A percentile compares a stretch with the other conserved stretches of the same genome.
These are phyloP conservation scores for Drosophila rellima DNA, from an alignment of 2,888 invertebrate species.

Conservation along the genomic window DNA sequence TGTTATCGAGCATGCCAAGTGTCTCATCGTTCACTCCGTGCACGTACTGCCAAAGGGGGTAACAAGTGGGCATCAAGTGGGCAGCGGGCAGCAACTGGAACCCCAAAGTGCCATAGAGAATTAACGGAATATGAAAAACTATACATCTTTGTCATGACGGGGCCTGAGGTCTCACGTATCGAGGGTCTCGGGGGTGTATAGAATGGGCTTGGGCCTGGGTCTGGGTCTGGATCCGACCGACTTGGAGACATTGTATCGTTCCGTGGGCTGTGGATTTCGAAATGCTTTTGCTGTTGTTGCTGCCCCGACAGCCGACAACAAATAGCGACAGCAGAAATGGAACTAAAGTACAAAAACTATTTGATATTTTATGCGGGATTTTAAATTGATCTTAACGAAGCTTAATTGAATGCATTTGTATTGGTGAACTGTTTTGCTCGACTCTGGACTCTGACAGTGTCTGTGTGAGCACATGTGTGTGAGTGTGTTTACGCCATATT, in stretches of 20 bases:
- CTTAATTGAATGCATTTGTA: constrained; percentile 85
- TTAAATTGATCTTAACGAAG: constrained; percentile 86
- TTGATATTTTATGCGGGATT: constrained; percentile 86
- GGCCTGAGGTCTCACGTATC: constrained; percentile 17
- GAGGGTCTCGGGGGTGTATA: background rate
- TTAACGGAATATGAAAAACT: constrained; percentile 74
- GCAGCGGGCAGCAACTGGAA: constrained; percentile 40
- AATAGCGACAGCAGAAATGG: constrained; percentile 72
- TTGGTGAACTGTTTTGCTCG: constrained; percentile 73
- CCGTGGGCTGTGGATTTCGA: constrained; percentile 66
- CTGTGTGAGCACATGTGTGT: constrained; percentile 14
- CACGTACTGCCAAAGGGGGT: constrained; percentile 51
- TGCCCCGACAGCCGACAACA: constrained; percentile 51
- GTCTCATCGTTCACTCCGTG: constrained; percentile 34
- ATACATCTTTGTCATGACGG: constrained; percentile 77
- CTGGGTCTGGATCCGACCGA: constrained; percentile 32
- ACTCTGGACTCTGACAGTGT: constrained; percentile 65
- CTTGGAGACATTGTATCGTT: constrained; percentile 68
- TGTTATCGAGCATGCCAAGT: constrained; percentile 39
- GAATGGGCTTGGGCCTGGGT: constrained; percentile 1
- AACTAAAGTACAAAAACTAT: constrained; percentile 82
- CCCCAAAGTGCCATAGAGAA: constrained; percentile 70
- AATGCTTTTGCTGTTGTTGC: constrained; percentile 37
- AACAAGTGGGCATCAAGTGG: constrained; percentile 42
- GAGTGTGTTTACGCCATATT: constrained; percentile 74